Percentiles rank a stretch among this genome's conserved stretches.
phyloP scores from a whole-genome alignment of 2,113 vertebrate genomes.

The Anarrhichthys ocellatus region DNA sequence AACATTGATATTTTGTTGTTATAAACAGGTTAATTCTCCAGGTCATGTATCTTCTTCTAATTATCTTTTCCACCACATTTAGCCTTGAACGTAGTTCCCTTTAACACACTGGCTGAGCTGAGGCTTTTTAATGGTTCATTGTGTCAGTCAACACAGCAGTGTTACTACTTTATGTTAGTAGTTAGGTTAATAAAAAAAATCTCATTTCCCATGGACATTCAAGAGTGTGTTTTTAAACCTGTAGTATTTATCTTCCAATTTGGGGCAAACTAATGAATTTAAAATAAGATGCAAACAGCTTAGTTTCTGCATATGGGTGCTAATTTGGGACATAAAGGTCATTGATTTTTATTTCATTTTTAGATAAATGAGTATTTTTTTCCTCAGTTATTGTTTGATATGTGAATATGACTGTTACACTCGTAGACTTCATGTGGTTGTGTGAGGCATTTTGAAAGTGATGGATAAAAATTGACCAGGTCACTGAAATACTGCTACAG shows the following conservation, averaged over 20 bases:
- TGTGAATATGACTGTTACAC: slow-evolving; percentile 16
- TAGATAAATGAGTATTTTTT: background rate
- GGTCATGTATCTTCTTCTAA: background rate
- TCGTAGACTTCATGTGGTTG: slow-evolving; percentile 9
- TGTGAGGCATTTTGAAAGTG: background rate
- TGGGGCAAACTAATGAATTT: background rate
- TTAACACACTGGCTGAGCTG: background rate
- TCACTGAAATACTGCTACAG: background rate
- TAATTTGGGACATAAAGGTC: background rate
- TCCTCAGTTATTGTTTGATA: background rate
- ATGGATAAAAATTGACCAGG: background rate
- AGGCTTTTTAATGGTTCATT: background rate
- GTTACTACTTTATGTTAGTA: background rate
- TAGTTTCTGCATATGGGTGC: background rate
- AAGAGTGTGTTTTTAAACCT: background rate
- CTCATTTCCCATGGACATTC: background rate
- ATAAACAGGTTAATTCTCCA: background rate
- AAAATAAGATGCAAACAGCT: background rate
- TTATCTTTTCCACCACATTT: background rate
- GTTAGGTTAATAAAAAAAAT: background rate
- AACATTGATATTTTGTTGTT: background rate
- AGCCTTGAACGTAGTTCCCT: background rate
- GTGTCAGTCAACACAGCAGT: background rate
- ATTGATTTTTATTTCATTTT: background rate
- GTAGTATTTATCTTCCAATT: background rate